A percentile compares a stretch with the other conserved stretches of the same genome.
Evolutionary conservation across 2,888 invertebrate species (phyloP).

Genomic region (Luperina nickerlii): DNA sequence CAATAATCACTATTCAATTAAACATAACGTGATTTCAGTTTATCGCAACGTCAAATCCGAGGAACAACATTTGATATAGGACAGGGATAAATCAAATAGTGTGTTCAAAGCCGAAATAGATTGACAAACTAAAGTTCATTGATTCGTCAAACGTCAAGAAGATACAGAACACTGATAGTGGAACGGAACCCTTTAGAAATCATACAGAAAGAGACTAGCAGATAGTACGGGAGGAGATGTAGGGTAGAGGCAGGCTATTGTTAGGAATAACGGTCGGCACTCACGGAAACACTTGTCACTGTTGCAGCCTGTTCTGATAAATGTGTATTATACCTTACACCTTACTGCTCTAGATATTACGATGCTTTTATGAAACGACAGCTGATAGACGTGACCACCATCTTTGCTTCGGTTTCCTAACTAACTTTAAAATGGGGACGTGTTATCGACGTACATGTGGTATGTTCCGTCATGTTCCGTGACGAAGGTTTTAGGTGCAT

Average conservation of each 20-base stretch:
- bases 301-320: slow-evolving; percentile 81
- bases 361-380: slow-evolving; percentile 68
- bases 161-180: slow-evolving; percentile 79
- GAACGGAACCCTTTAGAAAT: slow-evolving; percentile 87
- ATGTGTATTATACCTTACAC: slow-evolving; percentile 76
- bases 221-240: slow-evolving; percentile 82
- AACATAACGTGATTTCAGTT: slow-evolving; percentile 6
- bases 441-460: slow-evolving; percentile 48
- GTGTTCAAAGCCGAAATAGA: slow-evolving; percentile 39
- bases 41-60: slow-evolving; percentile 12
- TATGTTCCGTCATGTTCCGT: slow-evolving; percentile 38
- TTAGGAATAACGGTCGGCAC: slow-evolving; percentile 82
- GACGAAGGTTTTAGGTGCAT: slow-evolving; percentile 47
- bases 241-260: slow-evolving; percentile 79
- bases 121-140: slow-evolving; percentile 67
- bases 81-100: slow-evolving; percentile 46
- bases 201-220: slow-evolving; percentile 80
- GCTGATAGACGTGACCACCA: slow-evolving; percentile 60
- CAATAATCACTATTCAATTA: slow-evolving; percentile 14
- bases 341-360: slow-evolving; percentile 61
- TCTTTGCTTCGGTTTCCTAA: slow-evolving; percentile 29
- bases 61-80: slow-evolving; percentile 34
- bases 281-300: slow-evolving; percentile 88
- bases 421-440: slow-evolving; percentile 44
- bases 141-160: slow-evolving; percentile 78